Evolutionary conservation across 2,113 vertebrate genomes (phyloP).

Genomic region (Eidolon helvum): DNA sequence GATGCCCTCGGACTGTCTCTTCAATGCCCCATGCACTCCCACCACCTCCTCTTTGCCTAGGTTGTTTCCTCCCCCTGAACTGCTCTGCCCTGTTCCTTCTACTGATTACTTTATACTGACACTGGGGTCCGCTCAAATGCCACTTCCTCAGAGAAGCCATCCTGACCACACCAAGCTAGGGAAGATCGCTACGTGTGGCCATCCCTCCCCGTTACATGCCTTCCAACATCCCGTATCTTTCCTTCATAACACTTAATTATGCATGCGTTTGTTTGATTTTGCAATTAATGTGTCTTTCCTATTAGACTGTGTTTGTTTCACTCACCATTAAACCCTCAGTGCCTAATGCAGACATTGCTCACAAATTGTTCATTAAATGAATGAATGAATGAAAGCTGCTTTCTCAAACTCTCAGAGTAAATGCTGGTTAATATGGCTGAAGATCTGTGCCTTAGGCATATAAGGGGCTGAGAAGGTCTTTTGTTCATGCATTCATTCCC

Average conservation of each 20-base stretch:
- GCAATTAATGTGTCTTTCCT: neutral
- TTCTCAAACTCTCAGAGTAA: neutral
- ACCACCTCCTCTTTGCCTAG: rapidly evolving
- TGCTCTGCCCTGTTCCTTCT: neutral
- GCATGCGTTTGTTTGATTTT: neutral
- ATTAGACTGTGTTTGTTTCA: neutral
- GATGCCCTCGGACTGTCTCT: neutral
- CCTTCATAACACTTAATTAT: neutral
- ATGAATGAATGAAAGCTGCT: neutral
- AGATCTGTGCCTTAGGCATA: neutral
- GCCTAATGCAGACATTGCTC: neutral
- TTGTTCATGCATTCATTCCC: neutral
- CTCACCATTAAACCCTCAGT: neutral
- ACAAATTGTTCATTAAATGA: neutral
- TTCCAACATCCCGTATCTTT: neutral
- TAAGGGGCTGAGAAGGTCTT: neutral
- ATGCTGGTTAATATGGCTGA: neutral
- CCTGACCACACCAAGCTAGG: neutral
- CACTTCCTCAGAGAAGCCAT: neutral
- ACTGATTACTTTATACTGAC: neutral
- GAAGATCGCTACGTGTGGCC: neutral
- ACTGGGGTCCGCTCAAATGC: neutral
- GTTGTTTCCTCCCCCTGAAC: neutral
- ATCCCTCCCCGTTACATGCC: neutral
- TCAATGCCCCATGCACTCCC: neutral